A percentile compares a stretch with the other conserved stretches of the same genome.
Conservation (phyloP, 1,140 invertebrate genomes). For the Matsumurasca onukii region DNA sequence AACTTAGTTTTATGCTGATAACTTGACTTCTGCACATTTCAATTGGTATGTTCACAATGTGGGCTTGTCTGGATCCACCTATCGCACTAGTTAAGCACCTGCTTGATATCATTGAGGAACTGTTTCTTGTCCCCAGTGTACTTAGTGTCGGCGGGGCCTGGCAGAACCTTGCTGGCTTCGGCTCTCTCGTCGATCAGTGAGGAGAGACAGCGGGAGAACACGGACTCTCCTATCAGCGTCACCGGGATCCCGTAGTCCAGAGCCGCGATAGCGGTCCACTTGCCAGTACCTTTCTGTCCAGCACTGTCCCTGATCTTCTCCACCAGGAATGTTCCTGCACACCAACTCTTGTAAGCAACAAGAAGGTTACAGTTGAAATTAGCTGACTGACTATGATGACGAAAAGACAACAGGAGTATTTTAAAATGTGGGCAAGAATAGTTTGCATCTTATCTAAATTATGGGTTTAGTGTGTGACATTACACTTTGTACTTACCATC, state of each 20-base stretch:
- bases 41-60: no score
- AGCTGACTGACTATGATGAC: no score
- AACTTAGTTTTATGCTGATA: no score
- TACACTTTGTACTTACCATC: constrained; percentile 71
- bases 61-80: no score
- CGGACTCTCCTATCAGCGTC: constrained; percentile 97
- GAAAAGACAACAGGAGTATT: no score
- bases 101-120: constrained; percentile 75
- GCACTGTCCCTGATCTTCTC: constrained; percentile 95
- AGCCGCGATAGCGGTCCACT: constrained; percentile 97
- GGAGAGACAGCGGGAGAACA: constrained; percentile 94
- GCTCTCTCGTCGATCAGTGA: constrained; percentile 83
- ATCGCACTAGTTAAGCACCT: no score
- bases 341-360: no score
- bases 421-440: no score
- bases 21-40: no score
- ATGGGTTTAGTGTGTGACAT: no score
- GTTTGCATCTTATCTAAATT: no score
- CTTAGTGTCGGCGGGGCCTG: constrained; percentile 59
- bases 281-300: constrained; percentile 98
- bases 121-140: constrained; percentile 69
- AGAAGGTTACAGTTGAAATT: no score
- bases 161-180: constrained; percentile 74
- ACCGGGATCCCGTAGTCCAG: constrained; percentile 97
- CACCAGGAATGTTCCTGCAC: constrained; percentile 65